Evolutionary conservation across 2,888 invertebrate species (phyloP).

Genomic region (Fissipunctia ypsillon): DNA sequence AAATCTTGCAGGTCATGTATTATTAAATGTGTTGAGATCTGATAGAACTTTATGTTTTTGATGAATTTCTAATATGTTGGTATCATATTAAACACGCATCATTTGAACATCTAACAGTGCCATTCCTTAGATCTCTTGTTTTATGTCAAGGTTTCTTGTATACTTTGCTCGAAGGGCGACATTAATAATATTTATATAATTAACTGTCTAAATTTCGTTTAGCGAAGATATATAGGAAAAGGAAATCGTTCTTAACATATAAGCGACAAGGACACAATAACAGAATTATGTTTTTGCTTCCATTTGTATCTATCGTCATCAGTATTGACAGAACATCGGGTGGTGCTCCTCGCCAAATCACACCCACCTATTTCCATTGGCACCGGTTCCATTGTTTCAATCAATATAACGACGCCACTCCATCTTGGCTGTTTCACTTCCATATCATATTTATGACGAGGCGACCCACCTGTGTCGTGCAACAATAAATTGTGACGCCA

Average conservation of each 20-base stretch:
- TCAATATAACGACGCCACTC: constrained; percentile 73
- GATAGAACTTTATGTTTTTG: constrained; percentile 40
- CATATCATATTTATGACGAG: constrained; percentile 69
- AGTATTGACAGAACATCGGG: constrained; percentile 82
- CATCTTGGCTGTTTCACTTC: constrained; percentile 72
- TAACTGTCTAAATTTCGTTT: constrained; percentile 46
- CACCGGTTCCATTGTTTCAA: constrained; percentile 79
- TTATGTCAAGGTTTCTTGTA: constrained; percentile 54
- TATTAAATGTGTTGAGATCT: constrained; percentile 53
- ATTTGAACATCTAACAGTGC: constrained; percentile 42
- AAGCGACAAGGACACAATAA: constrained; percentile 65
- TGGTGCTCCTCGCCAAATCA: constrained; percentile 77
- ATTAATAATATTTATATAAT: constrained; percentile 56
- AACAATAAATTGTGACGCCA: constrained; percentile 82
- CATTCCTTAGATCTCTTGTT: constrained; percentile 43
- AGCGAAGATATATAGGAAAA: constrained; percentile 53
- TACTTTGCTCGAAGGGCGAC: constrained; percentile 36
- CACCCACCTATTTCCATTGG: constrained; percentile 84
- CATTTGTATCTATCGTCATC: constrained; percentile 70
- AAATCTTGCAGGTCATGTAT: constrained; percentile 43
- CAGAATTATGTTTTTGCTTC: constrained; percentile 63
- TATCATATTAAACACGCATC: constrained; percentile 40
- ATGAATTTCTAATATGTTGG: constrained; percentile 49
- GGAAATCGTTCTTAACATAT: constrained; percentile 56
- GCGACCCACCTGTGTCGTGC: constrained; percentile 75